Percentiles rank a stretch among this genome's conserved stretches.
These are phyloP conservation scores for Pomacea maculata DNA, from an alignment of 1,140 invertebrate species.

Conservation along the genomic window DNA sequence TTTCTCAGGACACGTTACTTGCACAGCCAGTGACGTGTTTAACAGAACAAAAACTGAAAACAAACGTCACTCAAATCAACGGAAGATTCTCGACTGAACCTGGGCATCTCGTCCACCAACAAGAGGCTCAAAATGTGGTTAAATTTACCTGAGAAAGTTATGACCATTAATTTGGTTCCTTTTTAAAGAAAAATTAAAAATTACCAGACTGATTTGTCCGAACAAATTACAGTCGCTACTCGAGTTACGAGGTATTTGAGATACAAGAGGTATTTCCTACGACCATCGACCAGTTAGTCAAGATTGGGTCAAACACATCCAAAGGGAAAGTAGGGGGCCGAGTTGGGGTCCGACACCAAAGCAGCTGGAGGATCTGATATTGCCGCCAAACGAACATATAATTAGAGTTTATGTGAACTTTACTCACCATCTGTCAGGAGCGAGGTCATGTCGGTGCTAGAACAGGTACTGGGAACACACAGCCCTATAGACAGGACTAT, in stretches of 20 bases:
- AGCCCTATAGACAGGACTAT: too few species aligned
- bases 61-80: not conserved
- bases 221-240: too few species aligned
- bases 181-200: too few species aligned
- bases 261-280: not conserved
- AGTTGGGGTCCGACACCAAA: not conserved
- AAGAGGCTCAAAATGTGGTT: not conserved
- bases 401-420: not conserved
- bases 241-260: not conserved
- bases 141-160: not conserved
- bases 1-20: too few species aligned
- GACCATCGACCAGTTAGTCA: not conserved
- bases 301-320: not conserved
- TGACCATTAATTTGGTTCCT: not conserved
- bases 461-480: too few species aligned
- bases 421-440: too few species aligned
- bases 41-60: too few species aligned
- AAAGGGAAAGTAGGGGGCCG: not conserved
- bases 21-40: too few species aligned
- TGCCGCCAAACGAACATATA: too few species aligned
- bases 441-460: too few species aligned
- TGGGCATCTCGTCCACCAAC: not conserved
- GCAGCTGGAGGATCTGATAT: too few species aligned
- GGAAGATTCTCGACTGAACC: not conserved
- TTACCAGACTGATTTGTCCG: too few species aligned